phyloP scores from a whole-genome alignment of 2,113 vertebrate genomes.

The Cyprinodon tularosa region DNA sequence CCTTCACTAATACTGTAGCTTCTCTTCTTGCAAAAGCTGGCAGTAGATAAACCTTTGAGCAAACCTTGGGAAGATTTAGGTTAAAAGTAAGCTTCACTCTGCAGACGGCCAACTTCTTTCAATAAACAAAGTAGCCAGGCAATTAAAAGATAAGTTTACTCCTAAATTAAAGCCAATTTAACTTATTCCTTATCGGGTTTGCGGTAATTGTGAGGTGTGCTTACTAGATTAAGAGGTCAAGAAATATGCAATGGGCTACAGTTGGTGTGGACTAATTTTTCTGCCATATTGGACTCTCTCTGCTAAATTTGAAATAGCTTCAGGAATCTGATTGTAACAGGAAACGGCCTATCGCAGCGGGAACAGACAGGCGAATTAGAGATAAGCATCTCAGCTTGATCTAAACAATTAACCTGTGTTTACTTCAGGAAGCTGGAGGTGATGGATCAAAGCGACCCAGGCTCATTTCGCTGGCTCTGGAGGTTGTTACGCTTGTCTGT shows the following conservation, averaged over 20 bases:
- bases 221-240: slow-evolving; percentile 70
- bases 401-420: slow-evolving; percentile 92
- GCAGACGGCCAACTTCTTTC: slow-evolving; percentile 20
- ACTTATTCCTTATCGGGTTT: slow-evolving; percentile 65
- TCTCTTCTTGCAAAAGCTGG: background rate
- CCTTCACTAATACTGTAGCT: slow-evolving; percentile 8
- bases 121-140: slow-evolving; percentile 38
- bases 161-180: slow-evolving; percentile 50
- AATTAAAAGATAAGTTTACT: slow-evolving; percentile 77
- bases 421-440: slow-evolving; percentile 83
- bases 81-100: slow-evolving; percentile 18
- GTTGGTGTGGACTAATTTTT: slow-evolving; percentile 1
- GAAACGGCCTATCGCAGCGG: slow-evolving; percentile 77
- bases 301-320: slow-evolving; percentile 49
- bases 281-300: slow-evolving; percentile 26
- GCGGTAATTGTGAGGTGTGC: slow-evolving; percentile 68
- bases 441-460: slow-evolving; percentile 81
- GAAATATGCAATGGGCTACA: slow-evolving; percentile 60
- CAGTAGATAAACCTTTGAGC: background rate
- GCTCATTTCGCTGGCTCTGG: slow-evolving; percentile 62
- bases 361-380: slow-evolving; percentile 74
- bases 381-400: slow-evolving; percentile 87
- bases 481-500: slow-evolving; percentile 58
- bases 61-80: background rate
- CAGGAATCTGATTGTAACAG: slow-evolving; percentile 78